Evolutionary conservation across 2,113 vertebrate genomes (phyloP).

Genomic region (Chaenogobius annularis): DNA sequence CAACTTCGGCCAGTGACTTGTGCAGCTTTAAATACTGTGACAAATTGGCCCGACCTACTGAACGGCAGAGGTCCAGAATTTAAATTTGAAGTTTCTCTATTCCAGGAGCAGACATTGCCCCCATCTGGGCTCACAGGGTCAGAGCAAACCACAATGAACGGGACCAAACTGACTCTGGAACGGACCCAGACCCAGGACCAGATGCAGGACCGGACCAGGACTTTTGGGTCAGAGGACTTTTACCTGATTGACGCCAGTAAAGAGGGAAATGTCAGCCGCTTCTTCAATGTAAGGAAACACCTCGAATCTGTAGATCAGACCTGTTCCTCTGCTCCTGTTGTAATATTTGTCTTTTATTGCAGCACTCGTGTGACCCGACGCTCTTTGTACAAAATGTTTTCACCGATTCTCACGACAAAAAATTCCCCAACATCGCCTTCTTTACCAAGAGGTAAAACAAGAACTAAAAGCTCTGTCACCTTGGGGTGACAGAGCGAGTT

Average conservation of each 20-base stretch:
- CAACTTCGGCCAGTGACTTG: no score
- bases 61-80: no score
- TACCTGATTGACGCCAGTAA: slow-evolving; percentile 87
- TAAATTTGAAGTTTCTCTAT: background rate
- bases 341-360: slow-evolving; percentile 28
- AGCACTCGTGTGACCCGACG: slow-evolving; percentile 94
- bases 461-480: slow-evolving; percentile 18
- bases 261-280: slow-evolving; percentile 94
- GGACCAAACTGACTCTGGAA: background rate
- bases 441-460: slow-evolving; percentile 87
- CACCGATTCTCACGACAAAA: slow-evolving; percentile 88
- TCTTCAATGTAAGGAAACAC: slow-evolving; percentile 85
- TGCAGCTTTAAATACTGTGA: no score
- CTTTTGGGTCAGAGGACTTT: slow-evolving; percentile 30
- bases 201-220: background rate
- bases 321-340: no score
- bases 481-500: no score
- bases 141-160: background rate
- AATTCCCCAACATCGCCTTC: slow-evolving; percentile 88
- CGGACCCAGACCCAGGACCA: background rate
- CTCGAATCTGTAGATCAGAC: no score
- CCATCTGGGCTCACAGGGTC: background rate
- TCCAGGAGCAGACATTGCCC: background rate
- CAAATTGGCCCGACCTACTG: no score
- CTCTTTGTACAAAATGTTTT: slow-evolving; percentile 93